A percentile compares a stretch with the other conserved stretches of the same genome.
These are phyloP conservation scores for Catostylus mosaicus DNA, from an alignment of 30 jellyfish, hydroid and myxozoan genomes.

Conservation along the genomic window DNA sequence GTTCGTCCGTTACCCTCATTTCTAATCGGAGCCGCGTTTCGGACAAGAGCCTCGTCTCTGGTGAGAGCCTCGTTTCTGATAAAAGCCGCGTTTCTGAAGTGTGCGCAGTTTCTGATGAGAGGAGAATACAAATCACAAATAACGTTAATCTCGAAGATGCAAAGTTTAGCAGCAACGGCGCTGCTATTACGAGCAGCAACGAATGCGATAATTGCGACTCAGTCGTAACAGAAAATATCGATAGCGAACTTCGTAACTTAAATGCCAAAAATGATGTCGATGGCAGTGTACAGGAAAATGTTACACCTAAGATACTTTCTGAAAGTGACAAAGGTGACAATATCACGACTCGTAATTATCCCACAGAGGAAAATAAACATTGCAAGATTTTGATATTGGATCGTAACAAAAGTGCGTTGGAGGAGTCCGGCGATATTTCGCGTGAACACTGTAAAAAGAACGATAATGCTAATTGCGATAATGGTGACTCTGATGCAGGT, in stretches of 20 bases:
- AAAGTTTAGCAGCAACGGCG: background rate
- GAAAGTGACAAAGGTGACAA: background rate
- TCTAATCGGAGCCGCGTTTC: no score
- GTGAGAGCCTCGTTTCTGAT: no score
- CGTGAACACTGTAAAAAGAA: background rate
- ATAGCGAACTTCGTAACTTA: background rate
- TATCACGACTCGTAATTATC: background rate
- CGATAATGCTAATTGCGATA: background rate
- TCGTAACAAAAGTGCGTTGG: background rate
- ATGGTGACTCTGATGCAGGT: background rate
- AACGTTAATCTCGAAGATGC: background rate
- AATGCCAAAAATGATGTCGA: background rate
- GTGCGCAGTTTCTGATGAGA: background rate
- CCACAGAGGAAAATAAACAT: background rate
- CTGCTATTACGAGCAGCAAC: background rate
- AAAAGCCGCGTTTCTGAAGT: no score
- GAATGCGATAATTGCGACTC: background rate
- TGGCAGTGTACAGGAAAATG: no score
- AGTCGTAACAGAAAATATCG: background rate
- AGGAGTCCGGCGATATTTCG: background rate
- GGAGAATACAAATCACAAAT: background rate
- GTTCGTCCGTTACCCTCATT: no score
- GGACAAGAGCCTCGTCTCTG: no score
- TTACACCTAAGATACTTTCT: background rate
- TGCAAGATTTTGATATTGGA: background rate